Evolutionary conservation across 2,113 vertebrate species (phyloP).

Genomic region (Tonatia bakeri): DNA sequence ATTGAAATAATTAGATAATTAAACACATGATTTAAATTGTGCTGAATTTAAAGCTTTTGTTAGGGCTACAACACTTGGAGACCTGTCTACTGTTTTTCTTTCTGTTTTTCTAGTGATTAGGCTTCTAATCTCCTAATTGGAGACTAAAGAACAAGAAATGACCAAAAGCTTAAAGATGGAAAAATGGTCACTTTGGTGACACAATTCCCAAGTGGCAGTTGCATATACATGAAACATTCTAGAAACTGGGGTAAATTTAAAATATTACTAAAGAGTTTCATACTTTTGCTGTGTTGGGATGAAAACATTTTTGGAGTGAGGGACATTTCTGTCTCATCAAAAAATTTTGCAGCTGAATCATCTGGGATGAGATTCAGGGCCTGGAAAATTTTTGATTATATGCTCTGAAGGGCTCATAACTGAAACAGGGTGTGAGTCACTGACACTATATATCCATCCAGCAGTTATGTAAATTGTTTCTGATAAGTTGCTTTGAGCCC

Average conservation of each 20-base stretch:
- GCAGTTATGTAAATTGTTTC: not conserved
- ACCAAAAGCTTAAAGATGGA: not conserved
- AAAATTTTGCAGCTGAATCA: not conserved
- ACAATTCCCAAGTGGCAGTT: not conserved
- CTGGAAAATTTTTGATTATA: not conserved
- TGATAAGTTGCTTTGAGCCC: not conserved
- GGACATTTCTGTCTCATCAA: not conserved
- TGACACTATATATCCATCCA: not conserved
- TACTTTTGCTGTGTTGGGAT: not conserved
- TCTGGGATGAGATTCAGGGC: not conserved
- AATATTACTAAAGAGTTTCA: not conserved
- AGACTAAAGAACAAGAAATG: not conserved
- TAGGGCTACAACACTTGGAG: not conserved
- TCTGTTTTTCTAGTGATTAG: not conserved
- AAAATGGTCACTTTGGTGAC: not conserved
- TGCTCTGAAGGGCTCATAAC: not conserved
- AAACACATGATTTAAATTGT: not conserved
- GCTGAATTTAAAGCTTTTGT: not conserved
- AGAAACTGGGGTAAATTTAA: not conserved
- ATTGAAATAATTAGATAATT: not conserved
- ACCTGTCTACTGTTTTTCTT: not conserved
- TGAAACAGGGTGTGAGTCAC: not conserved
- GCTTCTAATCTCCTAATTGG: not conserved
- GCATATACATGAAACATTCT: not conserved
- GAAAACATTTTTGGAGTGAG: not conserved